Evolutionary conservation across 1,140 invertebrate species (phyloP), one percentile per base, ranked within the genome.

Genomic region (Cydia fagiglandana): DNA sequence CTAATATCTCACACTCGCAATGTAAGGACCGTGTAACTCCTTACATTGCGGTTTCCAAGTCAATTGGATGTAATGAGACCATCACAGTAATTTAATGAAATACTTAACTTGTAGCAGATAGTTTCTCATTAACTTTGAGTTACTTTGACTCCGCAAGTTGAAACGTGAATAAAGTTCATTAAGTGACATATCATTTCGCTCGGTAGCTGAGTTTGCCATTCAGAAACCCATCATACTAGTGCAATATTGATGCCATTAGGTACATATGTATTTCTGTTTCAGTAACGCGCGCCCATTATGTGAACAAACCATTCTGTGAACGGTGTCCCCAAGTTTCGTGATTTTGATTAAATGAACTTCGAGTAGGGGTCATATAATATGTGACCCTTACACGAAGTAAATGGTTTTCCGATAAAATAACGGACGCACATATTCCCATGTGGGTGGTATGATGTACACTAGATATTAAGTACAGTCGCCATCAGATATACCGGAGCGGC

Each of bases 311-410:
- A n/a, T 38, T 68, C 28, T 34, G 34, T 34, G 38, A 68, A 38
- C 64, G 64, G 15, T 68, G 15, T 68, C 28, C 28, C 64, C 4
- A 17, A 56, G 30, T 12, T 9, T n/a, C 24, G 28, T 50, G 64
- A 66, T 68, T 68, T 34, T 34, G 64, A 34, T 68, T 68, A 68
- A 68, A 68, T 34, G n/a, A n/a, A n/a, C n/a, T n/a, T n/a, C n/a
- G n/a, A n/a, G n/a, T n/a, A n/a, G n/a, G n/a, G n/a, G n/a, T n/a
- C n/a, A 68, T 56, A 6, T 56, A 7, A n/a, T 56, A 30, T 64
- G 24, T 68, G 64, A 68, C 64, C 64, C 30, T 38, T n/a, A 4
- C 53, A n/a, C 28, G 30, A 34, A 34, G 15, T 4, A 68, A 68
- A 68, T 68, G 1, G 64, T 30, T 68, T 68, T 68, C 64, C 64